Conservation (phyloP, 2,888 invertebrate species). For the Polyploca ridens region DNA sequence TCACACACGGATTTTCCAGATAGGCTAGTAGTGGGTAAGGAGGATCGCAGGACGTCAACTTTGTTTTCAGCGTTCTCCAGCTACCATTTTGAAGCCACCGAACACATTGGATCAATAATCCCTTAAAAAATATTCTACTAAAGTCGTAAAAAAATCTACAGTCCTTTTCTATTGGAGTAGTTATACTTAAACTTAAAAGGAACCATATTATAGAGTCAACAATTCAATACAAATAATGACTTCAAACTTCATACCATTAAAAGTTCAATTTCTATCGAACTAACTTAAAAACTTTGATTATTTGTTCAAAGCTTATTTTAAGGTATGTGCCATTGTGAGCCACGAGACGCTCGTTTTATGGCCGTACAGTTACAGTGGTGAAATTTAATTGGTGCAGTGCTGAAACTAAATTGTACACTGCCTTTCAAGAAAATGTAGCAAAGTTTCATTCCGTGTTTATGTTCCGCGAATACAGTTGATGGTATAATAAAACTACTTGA, state of each 20-base stretch:
- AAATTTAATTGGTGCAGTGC: constrained; percentile 39
- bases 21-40: too few species aligned
- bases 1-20: too few species aligned
- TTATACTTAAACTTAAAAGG: too few species aligned
- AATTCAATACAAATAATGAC: not conserved
- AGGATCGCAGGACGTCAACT: too few species aligned
- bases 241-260: not conserved
- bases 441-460: constrained; percentile 27
- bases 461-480: constrained; percentile 22
- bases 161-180: too few species aligned
- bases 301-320: too few species aligned
- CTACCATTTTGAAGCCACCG: too few species aligned
- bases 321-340: constrained; percentile 24
- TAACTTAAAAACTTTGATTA: not conserved
- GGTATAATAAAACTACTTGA: not conserved
- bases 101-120: too few species aligned
- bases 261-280: not conserved
- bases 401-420: constrained; percentile 34
- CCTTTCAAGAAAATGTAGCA: constrained; percentile 37
- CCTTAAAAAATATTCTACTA: too few species aligned
- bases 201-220: too few species aligned
- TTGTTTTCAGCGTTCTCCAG: too few species aligned
- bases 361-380: constrained; percentile 21
- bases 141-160: too few species aligned
- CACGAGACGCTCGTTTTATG: constrained; percentile 18